Evolutionary conservation across 2,888 invertebrate genomes (phyloP), one percentile per base, ranked within the genome.

Genomic region (Pachliopta kotzebuea): DNA sequence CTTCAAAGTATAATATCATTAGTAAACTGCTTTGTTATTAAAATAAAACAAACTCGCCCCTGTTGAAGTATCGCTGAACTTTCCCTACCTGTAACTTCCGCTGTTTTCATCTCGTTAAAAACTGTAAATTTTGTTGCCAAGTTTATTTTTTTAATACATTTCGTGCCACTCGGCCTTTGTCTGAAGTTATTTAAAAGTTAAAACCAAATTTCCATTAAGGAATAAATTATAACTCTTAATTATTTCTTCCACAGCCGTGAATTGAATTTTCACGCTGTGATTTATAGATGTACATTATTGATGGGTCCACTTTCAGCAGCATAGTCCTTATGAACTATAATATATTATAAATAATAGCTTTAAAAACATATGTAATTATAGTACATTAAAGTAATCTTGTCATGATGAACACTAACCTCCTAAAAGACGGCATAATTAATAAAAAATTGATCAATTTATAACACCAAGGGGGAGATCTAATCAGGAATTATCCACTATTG

Each of bases 31-130:
- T 52, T n/a, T 45, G n/a, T n/a, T 18, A 49, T n/a, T 20, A 58
- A 49, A 58, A 26, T 21, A 45, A 29, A 59, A 50, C 29, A 21
- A 20, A 24, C 50, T 11, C 3, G 14, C 49, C 20, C 58, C 29
- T 29, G 29, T 17, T 6, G 17, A 52, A 52, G 50, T 14, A 21
- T 52, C 21, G 50, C 50, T 21, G n/a, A 61, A 55, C 61, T 61
- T 55, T 55, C 18, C 20, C 54, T 55, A 54, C 37, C 23, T 21
- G 23, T 45, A 55, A 54, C 54, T 61, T 55, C 55, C 55, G 42
- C 26, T 61, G 54, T 29, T 61, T 55, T 45, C 61, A 61, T 55
- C 21, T 61, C 61, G 54, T 61, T 61, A 61, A 61, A 61, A 55
- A 42, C 54, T 42, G 55, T n/a, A 8, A 60, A 60, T 55, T 54